Evolutionary conservation across 2,888 invertebrate genomes (phyloP).

Genomic region (Ametastegia equiseti): DNA sequence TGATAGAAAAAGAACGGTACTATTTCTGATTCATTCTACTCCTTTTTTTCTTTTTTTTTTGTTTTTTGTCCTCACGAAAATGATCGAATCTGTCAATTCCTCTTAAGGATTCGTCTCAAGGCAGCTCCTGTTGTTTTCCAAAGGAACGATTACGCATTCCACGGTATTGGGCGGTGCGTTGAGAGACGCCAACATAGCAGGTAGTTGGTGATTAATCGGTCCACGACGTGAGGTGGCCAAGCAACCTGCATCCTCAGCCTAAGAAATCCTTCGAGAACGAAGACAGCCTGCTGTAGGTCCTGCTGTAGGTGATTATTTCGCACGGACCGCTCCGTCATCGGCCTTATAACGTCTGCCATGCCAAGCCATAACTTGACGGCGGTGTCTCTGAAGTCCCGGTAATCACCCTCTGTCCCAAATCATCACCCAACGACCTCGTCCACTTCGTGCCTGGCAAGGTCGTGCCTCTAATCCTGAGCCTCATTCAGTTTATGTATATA

Average conservation of each 20-base stretch:
- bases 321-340: constrained; percentile 71
- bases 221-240: constrained; percentile 26
- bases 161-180: neutral
- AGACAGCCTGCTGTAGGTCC: constrained; percentile 42
- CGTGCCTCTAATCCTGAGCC: neutral
- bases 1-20: too few relatives aligned
- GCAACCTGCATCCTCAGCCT: too few relatives aligned
- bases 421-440: constrained; percentile 47
- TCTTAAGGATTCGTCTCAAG: neutral
- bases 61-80: too few relatives aligned
- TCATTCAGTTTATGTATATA: too few relatives aligned
- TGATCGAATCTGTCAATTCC: neutral
- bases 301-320: constrained; percentile 71
- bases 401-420: constrained; percentile 48
- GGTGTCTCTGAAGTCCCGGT: constrained; percentile 47
- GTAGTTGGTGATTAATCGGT: constrained; percentile 39
- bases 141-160: constrained; percentile 26
- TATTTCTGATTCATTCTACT: too few relatives aligned
- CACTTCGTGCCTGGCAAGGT: constrained; percentile 40
- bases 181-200: constrained; percentile 26
- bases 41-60: too few relatives aligned
- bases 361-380: too few relatives aligned
- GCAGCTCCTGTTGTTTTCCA: neutral
- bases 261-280: neutral
- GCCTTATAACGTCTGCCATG: constrained; percentile 47